These are phyloP conservation scores for Petromus typicus DNA, from an alignment of 2,113 vertebrate genomes.

Conservation along the genomic window DNA sequence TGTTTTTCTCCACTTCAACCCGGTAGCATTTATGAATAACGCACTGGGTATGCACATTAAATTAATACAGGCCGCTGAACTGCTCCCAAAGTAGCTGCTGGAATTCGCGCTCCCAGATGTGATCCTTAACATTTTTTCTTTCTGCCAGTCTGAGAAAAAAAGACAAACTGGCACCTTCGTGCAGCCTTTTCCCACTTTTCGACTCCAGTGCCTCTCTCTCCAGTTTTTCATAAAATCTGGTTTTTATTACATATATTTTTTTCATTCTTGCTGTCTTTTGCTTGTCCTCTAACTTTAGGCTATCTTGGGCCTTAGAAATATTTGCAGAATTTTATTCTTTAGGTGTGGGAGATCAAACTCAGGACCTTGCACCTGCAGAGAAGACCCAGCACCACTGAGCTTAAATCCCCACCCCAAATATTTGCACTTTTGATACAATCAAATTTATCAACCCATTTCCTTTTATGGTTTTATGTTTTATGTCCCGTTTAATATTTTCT, in stretches of 20 bases:
- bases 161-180: neutral
- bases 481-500: neutral
- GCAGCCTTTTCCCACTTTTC: neutral
- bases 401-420: neutral
- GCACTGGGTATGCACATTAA: neutral
- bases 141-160: conserved; percentile 40
- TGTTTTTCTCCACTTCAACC: neutral
- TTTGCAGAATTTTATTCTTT: neutral
- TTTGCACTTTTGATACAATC: neutral
- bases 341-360: too few species aligned
- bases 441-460: neutral
- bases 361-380: too few species aligned
- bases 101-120: neutral
- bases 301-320: neutral
- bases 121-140: neutral
- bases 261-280: neutral
- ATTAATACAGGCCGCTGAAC: neutral
- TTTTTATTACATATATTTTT: neutral
- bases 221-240: neutral
- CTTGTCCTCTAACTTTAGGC: neutral
- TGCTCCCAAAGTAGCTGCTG: neutral
- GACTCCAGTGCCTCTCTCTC: neutral
- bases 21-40: neutral
- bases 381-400: too few species aligned
- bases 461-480: neutral